Percentiles rank a stretch among this genome's conserved stretches.
Conservation (phyloP, 2,888 invertebrate species). For the Deilephila porcellus region DNA sequence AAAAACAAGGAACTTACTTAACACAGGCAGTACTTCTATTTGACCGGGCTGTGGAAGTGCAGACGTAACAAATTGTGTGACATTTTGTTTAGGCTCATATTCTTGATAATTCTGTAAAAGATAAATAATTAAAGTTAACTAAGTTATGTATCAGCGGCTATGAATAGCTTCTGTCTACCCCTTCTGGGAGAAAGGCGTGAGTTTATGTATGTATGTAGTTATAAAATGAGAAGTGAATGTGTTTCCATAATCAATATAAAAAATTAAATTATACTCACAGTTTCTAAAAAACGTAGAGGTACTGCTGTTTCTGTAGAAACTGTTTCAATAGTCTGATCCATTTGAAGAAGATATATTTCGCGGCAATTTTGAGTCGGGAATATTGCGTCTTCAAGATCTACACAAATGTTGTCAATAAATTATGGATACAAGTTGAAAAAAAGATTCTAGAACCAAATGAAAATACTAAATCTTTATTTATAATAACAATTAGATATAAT, state of each 20-base stretch:
- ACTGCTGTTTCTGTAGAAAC: not conserved
- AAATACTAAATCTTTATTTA: no score
- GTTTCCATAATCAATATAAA: not conserved
- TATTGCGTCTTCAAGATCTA: not conserved
- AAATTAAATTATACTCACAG: constrained; percentile 4
- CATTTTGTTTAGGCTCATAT: not conserved
- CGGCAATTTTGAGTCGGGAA: not conserved
- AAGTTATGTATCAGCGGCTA: not conserved
- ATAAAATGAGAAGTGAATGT: no score
- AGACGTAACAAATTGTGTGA: not conserved
- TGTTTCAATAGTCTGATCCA: not conserved
- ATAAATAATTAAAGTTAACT: not conserved
- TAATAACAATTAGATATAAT: no score
- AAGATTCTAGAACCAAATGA: no score
- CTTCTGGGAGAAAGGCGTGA: no score
- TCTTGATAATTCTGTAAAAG: constrained; percentile 12
- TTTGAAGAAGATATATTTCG: constrained; percentile 18
- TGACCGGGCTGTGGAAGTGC: not conserved
- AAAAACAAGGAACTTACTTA: constrained; percentile 1
- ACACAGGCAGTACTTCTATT: not conserved
- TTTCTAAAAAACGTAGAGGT: not conserved
- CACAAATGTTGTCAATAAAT: not conserved
- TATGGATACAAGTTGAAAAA: not conserved
- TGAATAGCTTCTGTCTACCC: no score
- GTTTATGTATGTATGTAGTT: no score